A percentile compares a stretch with the other conserved stretches of the same genome.
phyloP scores from a whole-genome alignment of 2,888 invertebrate species.

The Brachyptera risi region DNA sequence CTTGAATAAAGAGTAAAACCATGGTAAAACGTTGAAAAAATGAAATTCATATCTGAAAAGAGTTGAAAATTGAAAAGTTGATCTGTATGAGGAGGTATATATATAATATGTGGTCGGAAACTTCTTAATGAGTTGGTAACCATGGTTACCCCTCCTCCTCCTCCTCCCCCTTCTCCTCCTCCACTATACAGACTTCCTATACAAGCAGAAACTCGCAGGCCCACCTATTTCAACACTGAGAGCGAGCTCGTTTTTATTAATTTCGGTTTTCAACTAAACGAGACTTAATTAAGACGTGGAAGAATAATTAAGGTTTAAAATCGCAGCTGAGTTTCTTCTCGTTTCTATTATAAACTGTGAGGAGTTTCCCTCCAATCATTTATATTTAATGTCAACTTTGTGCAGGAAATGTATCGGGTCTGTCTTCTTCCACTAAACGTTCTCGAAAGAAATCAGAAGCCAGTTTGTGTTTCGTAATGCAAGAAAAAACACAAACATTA shows the following conservation, averaged over 20 bases:
- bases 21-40: background rate
- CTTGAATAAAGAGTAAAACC: too few relatives aligned
- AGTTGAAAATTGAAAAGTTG: constrained; percentile 24
- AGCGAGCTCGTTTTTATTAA: constrained; percentile 16
- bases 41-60: background rate
- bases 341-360: too few relatives aligned
- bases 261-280: constrained; percentile 19
- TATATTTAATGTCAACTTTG: too few relatives aligned
- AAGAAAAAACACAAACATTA: background rate
- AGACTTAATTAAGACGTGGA: constrained; percentile 25
- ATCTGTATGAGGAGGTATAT: background rate
- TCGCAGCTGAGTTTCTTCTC: constrained; percentile 24
- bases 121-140: constrained; percentile 24
- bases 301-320: constrained; percentile 20
- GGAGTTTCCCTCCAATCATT: too few relatives aligned
- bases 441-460: background rate
- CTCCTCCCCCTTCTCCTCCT: background rate
- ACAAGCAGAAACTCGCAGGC: background rate
- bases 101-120: too few relatives aligned
- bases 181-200: background rate
- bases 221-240: constrained; percentile 1
- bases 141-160: background rate
- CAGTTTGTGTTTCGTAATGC: too few relatives aligned
- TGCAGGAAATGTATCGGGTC: too few relatives aligned
- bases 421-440: too few relatives aligned